Evolutionary conservation across 2,797 vertebrate species (phyloP).

Genomic region (Mormyrus hasselquistii): DNA sequence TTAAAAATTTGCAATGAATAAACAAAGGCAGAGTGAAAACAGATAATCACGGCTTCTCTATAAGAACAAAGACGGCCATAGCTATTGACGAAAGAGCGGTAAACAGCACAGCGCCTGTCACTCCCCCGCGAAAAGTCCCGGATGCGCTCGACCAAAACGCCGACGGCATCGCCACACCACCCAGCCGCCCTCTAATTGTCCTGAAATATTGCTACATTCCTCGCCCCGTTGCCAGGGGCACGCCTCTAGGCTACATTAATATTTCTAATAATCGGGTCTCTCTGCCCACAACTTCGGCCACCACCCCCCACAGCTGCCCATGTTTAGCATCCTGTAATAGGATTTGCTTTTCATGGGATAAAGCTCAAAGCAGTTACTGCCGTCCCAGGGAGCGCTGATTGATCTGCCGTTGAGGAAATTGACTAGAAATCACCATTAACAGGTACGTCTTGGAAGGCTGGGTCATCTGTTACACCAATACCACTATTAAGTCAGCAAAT

Average conservation of each 20-base stretch:
- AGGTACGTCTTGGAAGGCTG: slow-evolving; percentile 70
- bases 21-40: background rate
- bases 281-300: slow-evolving; percentile 65
- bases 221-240: slow-evolving; percentile 59
- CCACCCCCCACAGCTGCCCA: slow-evolving; percentile 68
- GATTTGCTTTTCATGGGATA: slow-evolving; percentile 67
- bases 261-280: slow-evolving; percentile 66
- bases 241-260: slow-evolving; percentile 60
- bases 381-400: slow-evolving; percentile 70
- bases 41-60: background rate
- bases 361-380: slow-evolving; percentile 65
- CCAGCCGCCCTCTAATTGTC: slow-evolving; percentile 14
- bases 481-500: slow-evolving; percentile 64
- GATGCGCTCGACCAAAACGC: background rate
- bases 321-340: slow-evolving; percentile 70
- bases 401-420: slow-evolving; percentile 79
- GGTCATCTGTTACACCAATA: slow-evolving; percentile 69
- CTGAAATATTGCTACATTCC: slow-evolving; percentile 35
- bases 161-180: background rate
- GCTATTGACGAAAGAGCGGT: background rate
- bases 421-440: slow-evolving; percentile 68
- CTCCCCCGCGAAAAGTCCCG: background rate
- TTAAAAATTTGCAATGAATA: background rate
- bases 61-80: background rate
- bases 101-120: background rate